These are phyloP conservation scores for Enteromius argenteus DNA, from an alignment of 2,797 vertebrate genomes.

Conservation along the genomic window DNA sequence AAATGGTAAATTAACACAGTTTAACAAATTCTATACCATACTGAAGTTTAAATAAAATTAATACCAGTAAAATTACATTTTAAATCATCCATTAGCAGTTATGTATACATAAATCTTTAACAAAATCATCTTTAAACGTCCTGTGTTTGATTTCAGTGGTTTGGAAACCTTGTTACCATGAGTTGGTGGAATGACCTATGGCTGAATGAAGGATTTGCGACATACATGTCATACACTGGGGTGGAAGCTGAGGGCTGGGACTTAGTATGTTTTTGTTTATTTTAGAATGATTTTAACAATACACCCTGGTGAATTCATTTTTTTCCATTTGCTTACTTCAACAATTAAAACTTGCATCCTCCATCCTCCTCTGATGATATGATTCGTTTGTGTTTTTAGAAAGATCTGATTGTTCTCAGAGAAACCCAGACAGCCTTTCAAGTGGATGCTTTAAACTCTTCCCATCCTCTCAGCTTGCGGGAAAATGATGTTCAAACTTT, in stretches of 20 bases:
- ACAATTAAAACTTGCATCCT: neutral
- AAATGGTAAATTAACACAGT: neutral
- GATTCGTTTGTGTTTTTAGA: slow-evolving; percentile 62
- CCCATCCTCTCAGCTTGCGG: slow-evolving; percentile 71
- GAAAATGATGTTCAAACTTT: slow-evolving; percentile 57
- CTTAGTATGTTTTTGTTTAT: slow-evolving; percentile 63
- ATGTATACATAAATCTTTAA: neutral
- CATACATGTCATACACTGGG: slow-evolving; percentile 70
- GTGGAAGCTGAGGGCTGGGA: slow-evolving; percentile 67
- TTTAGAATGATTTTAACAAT: neutral
- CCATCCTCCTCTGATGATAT: neutral
- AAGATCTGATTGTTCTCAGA: slow-evolving; percentile 52
- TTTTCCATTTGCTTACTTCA: neutral
- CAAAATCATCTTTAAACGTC: neutral
- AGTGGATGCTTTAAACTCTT: slow-evolving; percentile 71
- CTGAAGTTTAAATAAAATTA: neutral
- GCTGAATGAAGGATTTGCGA: slow-evolving; percentile 82
- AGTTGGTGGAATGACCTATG: slow-evolving; percentile 84
- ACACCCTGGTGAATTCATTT: neutral
- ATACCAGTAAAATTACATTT: neutral
- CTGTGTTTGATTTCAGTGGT: slow-evolving; percentile 75
- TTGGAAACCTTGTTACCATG: slow-evolving; percentile 85
- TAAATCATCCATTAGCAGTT: neutral
- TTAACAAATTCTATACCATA: neutral
- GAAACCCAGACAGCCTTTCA: slow-evolving; percentile 66